Base-by-base conservation (phyloP, 1,140 invertebrate species). In the Cyphomyrmex costatus region DNA sequence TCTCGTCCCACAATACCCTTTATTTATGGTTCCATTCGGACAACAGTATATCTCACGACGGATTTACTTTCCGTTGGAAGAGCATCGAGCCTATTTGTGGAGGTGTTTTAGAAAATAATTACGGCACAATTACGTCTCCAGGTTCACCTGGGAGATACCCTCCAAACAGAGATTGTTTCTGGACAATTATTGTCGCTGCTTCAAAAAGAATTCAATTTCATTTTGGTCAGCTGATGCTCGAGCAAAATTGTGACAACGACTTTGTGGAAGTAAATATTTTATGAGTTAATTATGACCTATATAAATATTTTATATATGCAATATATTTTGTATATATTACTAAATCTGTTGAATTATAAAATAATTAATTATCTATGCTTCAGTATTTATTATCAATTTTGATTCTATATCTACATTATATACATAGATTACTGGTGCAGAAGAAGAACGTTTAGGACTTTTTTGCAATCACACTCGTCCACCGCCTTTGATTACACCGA, bases 91-190 rank as follows among this genome's bases (percentile, higher is more conserved):
- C 98, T 60, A 96, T 96, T n/a, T 98, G 98, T 94, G 98, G 98
- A 16, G 97, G 96, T 2, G 86, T 91, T 14, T 93, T 98, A 8
- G 91, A 95, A 27, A 94, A 96, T 7, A 94, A 96, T 36, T 96
- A 97, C 90, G 98, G 98, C 5, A 96, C 96, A 0, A 96, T 98
- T 16, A 96, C 95, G 80, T 98, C 97, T 14, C 98, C 98, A 0
- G 98, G 98, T 10, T 98, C 97, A 49, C 98, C 98, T 1, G 97
- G 97, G 27, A 96, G 96, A 73, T 99, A 99, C 95, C 98, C 98
- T 0, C 96, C 96, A 6, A 97, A 98, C 93, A 96, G 96, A 36
- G 97, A 98, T 91, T 99, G 98, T 91, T 95, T 95, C 63, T 99
- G 98, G 98, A 95, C 95, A 10, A 96, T 99, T 30, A 92, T 85